Evolutionary conservation across 23 tunicate genomes (phyloP).

Genomic region (Trididemnum nubilum): DNA sequence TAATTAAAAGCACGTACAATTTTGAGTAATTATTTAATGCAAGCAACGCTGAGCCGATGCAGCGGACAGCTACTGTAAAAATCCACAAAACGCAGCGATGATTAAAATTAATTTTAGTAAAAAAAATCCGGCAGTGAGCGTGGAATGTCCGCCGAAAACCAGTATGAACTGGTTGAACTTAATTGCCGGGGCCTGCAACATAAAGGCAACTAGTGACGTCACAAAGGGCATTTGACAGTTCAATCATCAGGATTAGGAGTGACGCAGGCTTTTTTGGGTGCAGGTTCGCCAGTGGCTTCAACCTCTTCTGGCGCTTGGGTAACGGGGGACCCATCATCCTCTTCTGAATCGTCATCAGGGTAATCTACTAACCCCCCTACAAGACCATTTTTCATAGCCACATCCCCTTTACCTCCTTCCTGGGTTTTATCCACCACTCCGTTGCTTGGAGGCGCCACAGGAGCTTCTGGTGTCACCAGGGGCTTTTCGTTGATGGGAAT

Average conservation of each 20-base stretch:
- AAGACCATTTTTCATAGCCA: slow-evolving; percentile 57
- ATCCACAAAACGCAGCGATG: neutral
- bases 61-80: no score
- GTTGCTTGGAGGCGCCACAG: neutral
- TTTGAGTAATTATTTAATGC: neutral
- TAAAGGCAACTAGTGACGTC: neutral
- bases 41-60: neutral
- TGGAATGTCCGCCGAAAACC: neutral
- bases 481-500: neutral
- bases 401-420: neutral
- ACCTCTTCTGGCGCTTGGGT: neutral
- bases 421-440: neutral
- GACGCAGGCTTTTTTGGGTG: slow-evolving; percentile 60
- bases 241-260: slow-evolving; percentile 27
- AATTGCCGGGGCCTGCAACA: neutral
- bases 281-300: slow-evolving; percentile 39
- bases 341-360: slow-evolving; percentile 89
- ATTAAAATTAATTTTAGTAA: no score
- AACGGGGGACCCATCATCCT: slow-evolving; percentile 32
- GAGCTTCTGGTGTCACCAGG: neutral
- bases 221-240: neutral
- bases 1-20: no score
- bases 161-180: neutral
- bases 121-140: neutral
- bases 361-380: slow-evolving; percentile 85